Base-by-base conservation (phyloP, 2,113 vertebrate species). In the Fukomys damarensis region DNA sequence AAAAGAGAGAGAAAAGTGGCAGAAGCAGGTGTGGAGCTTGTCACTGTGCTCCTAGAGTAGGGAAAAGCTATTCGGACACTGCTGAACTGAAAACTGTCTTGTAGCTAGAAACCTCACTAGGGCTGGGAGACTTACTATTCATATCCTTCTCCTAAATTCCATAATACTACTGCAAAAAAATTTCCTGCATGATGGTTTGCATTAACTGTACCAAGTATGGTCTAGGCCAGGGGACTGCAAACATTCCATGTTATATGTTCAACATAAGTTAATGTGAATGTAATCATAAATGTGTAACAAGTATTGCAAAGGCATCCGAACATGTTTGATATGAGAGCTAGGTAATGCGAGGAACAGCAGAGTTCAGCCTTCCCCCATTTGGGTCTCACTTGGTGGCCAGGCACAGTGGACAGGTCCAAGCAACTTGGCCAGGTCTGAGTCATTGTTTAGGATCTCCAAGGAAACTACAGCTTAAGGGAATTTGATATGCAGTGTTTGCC, bases 391-490 rank as follows among this genome's bases (percentile, higher is more conserved):
- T 83, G 9, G 26, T 95, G 32, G 4, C 61, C 10, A 28, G 38
- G 1, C 76, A 63, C 43, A 61, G 0, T 90, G 83, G 56, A 70
- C 30, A 17, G 56, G 20, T 91, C 96, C 2, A 66, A 66, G 63
- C 70, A 96, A 59, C 72, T 91, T 49, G 3, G 63, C 58, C 35
- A 94, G 66, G n/a, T 83, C 24, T 66, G 90, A 68, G 35, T 59
- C 89, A 43, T 35, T 94, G 72, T 92, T 86, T 94, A 41, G 74
- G 24, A 95, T 97, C 98, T 87, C 65, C 58, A 83, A 85, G 58
- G 54, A 63, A 97, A 95, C 88, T 58, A 85, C 92, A 88, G 74
- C 58, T 92, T 56, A 32, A 63, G 38, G 56, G 88, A 91, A 92
- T 96, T 93, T 87, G 77, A 93, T 16, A 4, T 35, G 70, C 2